These are phyloP conservation scores for Cephonodes hylas DNA, from an alignment of 2,888 invertebrate species.

Conservation along the genomic window DNA sequence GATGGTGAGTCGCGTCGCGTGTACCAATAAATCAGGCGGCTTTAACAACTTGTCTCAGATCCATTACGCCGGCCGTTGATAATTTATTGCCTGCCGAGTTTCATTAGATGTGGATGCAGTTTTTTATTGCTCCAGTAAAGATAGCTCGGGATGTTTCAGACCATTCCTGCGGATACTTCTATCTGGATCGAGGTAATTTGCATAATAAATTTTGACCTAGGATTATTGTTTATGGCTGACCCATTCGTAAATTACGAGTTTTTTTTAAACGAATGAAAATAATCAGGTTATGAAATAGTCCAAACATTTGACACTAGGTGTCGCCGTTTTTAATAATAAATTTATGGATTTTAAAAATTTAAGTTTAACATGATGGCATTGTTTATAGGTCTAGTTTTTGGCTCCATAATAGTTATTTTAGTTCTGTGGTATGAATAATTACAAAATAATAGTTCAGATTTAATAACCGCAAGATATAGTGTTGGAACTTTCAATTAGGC, in stretches of 20 bases:
- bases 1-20: neutral
- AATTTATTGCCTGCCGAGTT: neutral
- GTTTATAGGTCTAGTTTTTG: too few species aligned
- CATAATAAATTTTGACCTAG: neutral
- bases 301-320: neutral
- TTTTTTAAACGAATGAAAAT: too few species aligned
- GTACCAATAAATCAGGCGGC: neutral
- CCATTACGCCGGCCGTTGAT: neutral
- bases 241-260: neutral
- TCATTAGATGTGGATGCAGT: neutral
- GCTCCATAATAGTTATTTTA: too few species aligned
- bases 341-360: neutral
- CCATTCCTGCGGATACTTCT: neutral
- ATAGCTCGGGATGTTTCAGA: neutral
- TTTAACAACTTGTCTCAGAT: conserved; percentile 1
- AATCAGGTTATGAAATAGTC: too few species aligned
- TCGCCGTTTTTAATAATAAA: neutral
- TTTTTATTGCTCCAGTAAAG: conserved; percentile 1
- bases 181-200: neutral
- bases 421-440: too few species aligned
- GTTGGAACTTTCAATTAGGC: too few species aligned
- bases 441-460: too few species aligned
- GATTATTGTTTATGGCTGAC: neutral
- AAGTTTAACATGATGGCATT: neutral
- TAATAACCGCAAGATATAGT: too few species aligned